Evolutionary conservation across 2,113 vertebrate species (phyloP), one percentile per base, ranked within the genome.

Genomic region (Tragelaphus scriptus): DNA sequence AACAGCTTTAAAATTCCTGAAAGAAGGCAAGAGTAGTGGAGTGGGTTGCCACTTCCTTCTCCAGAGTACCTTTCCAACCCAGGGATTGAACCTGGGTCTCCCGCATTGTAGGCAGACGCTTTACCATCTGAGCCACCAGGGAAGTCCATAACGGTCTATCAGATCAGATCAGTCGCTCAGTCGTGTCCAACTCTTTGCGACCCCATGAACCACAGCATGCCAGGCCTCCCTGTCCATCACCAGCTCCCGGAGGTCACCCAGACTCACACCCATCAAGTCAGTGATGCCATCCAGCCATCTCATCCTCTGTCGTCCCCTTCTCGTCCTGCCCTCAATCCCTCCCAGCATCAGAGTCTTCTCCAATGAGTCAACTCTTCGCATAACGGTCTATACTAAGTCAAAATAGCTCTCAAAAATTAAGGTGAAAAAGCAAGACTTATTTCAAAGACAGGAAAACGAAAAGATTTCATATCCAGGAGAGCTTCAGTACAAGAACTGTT

Each of bases 401-500:
- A 96, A 88, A 71, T 30, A 61, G 26, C 79, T 92, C 91, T 91
- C 75, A 85, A 47, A 96, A 94, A 61, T 55, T 40, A 91, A 88
- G 63, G 47, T 77, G 5, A 90, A 97, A 97, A 90, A 56, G 80
- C 0, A 11, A 92, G 26, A 17, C 30, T 79, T 90, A 80, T 26
- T 82, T 49, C 68, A 96, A 84, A 91, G 9, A 40, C 14, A 94
- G 1, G 40, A 88, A 93, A 94, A 56, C 12, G 56, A 32, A 75
- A 88, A 36, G 36, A 79, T 36, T 77, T 96, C 55, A 36, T 44
- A 30, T 36, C 32, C 26, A 77, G 55, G 14, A 91, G 53, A 88
- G 2, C 17, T 55, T 7, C 16, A 56, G 30, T 44, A 51, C 0
- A 56, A 71, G 36, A 88, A 93, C 58, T 36, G 13, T 21, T 97